These are phyloP conservation scores for Philhelius pedissequus DNA, from an alignment of 2,888 invertebrate species.

Conservation along the genomic window DNA sequence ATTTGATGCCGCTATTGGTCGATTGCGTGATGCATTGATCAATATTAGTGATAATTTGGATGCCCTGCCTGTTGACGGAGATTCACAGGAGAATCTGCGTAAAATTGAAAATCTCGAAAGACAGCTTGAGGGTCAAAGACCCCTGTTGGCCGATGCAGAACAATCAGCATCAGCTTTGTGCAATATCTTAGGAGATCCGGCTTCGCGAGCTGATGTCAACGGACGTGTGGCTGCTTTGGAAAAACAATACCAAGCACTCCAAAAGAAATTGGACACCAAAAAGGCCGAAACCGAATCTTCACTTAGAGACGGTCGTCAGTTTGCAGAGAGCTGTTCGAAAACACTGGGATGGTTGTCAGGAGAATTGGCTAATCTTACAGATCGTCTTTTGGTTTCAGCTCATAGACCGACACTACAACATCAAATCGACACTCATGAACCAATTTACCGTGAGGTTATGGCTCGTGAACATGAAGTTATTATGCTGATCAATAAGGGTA, in stretches of 20 bases:
- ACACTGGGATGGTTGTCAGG: constrained; percentile 94
- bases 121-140: constrained; percentile 92
- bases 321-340: constrained; percentile 92
- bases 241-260: constrained; percentile 91
- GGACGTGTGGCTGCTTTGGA: constrained; percentile 92
- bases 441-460: constrained; percentile 92
- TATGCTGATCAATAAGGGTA: constrained; percentile 94
- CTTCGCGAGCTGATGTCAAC: constrained; percentile 93
- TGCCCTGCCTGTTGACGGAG: constrained; percentile 87
- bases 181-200: constrained; percentile 92
- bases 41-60: constrained; percentile 93
- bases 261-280: constrained; percentile 92
- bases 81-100: constrained; percentile 91
- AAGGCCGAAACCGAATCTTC: constrained; percentile 95
- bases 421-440: constrained; percentile 93
- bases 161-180: constrained; percentile 93
- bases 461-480: constrained; percentile 95
- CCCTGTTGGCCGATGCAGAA: constrained; percentile 91
- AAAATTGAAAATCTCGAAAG: constrained; percentile 93
- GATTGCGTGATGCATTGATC: constrained; percentile 92
- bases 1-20: constrained; percentile 92
- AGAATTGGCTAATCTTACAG: constrained; percentile 87
- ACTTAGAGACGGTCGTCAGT: constrained; percentile 91
- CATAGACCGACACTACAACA: constrained; percentile 89
- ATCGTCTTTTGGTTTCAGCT: constrained; percentile 91